Evolutionary conservation across 2,113 vertebrate genomes (phyloP).

Genomic region (Bubalus kerabau): DNA sequence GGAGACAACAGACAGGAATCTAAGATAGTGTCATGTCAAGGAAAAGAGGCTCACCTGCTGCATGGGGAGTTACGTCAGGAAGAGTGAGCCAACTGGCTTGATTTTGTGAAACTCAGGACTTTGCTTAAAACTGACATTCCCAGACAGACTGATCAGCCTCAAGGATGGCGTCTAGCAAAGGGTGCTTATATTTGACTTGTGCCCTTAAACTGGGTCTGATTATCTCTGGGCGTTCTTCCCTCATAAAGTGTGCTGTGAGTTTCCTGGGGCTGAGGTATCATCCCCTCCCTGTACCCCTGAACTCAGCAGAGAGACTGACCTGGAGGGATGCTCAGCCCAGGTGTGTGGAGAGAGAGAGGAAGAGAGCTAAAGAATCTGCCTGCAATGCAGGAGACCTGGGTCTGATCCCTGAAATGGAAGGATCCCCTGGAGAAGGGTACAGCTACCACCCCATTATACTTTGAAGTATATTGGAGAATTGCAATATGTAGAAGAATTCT

Average conservation of each 20-base stretch:
- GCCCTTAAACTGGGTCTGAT: neutral
- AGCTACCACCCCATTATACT: neutral
- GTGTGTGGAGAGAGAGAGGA: neutral
- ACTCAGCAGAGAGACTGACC: neutral
- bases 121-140: neutral
- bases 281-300: neutral
- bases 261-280: neutral
- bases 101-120: neutral
- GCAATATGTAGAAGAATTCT: neutral
- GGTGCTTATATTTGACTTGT: too few species aligned
- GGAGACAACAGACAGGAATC: neutral
- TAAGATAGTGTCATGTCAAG: neutral
- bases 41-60: neutral
- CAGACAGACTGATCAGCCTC: neutral
- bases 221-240: neutral
- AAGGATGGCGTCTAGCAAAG: too few species aligned
- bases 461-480: neutral
- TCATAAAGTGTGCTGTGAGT: neutral
- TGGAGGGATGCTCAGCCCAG: neutral
- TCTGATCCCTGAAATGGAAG: neutral
- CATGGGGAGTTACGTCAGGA: fast-evolving
- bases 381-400: neutral
- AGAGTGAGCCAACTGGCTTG: neutral
- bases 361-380: neutral
- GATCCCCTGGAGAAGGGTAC: neutral